Percentiles rank a stretch among this genome's conserved stretches.
Conservation (phyloP, 2,888 invertebrate species). For the Blastobasis adustella region DNA sequence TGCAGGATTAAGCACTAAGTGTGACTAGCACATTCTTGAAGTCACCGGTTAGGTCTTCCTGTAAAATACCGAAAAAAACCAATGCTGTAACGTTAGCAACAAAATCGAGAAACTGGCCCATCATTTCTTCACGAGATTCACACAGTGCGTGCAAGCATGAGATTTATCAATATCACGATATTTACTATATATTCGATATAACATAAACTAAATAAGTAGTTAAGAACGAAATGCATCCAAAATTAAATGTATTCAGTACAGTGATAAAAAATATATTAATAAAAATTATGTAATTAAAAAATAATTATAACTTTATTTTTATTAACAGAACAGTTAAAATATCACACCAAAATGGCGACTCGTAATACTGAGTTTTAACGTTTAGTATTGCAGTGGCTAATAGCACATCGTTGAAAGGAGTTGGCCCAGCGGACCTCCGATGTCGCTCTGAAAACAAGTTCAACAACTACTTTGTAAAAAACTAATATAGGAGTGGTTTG, state of each 20-base stretch:
- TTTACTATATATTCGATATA: too few species aligned
- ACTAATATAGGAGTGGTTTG: slow-evolving; percentile 28
- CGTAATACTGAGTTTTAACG: slow-evolving; percentile 42
- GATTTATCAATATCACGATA: slow-evolving; percentile 23
- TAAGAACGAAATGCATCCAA: slow-evolving; percentile 39
- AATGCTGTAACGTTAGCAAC: slow-evolving; percentile 40
- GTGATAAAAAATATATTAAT: slow-evolving; percentile 11
- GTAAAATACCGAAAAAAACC: slow-evolving; percentile 61
- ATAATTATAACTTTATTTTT: slow-evolving; percentile 24
- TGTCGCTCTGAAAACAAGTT: slow-evolving; percentile 79
- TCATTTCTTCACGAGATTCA: slow-evolving; percentile 36
- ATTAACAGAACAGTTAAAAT: slow-evolving; percentile 37
- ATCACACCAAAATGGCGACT: slow-evolving; percentile 34
- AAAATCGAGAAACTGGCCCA: slow-evolving; percentile 59
- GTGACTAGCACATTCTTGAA: slow-evolving; percentile 79
- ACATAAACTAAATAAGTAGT: slow-evolving; percentile 31
- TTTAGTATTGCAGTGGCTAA: slow-evolving; percentile 42
- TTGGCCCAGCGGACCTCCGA: slow-evolving; percentile 77
- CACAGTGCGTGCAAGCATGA: slow-evolving; percentile 46
- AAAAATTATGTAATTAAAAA: neutral
- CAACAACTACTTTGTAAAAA: slow-evolving; percentile 56
- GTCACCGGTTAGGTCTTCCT: slow-evolving; percentile 82
- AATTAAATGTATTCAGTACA: slow-evolving; percentile 26
- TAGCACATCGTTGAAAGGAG: slow-evolving; percentile 79
- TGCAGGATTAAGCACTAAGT: slow-evolving; percentile 69